phyloP scores from a whole-genome alignment of 2,888 invertebrate species.

The Ectobius pallidus region DNA sequence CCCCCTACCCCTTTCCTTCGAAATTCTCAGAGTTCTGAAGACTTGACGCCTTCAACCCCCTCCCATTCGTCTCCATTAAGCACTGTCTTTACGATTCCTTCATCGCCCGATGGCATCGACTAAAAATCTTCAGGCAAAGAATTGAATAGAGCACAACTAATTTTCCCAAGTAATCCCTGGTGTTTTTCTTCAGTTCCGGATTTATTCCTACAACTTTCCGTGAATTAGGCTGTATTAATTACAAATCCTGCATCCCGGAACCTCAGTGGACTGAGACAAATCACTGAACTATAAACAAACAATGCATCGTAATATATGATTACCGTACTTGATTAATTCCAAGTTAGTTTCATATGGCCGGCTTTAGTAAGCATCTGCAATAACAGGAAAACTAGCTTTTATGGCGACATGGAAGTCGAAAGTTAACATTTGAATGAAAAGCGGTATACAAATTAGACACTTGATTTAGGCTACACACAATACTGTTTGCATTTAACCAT shows the following conservation, averaged over 20 bases:
- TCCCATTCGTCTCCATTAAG: background rate
- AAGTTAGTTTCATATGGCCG: background rate
- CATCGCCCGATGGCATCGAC: background rate
- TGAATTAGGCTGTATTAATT: background rate
- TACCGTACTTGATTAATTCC: background rate
- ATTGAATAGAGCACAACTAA: background rate
- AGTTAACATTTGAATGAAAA: too few relatives aligned
- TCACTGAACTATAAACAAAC: too few relatives aligned
- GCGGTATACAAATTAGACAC: too few relatives aligned
- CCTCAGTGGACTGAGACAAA: too few relatives aligned
- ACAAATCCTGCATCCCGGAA: background rate
- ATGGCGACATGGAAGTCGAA: too few relatives aligned
- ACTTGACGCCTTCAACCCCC: background rate
- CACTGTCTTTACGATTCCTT: constrained; percentile 1
- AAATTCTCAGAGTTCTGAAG: constrained; percentile 6
- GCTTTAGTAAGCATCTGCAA: background rate
- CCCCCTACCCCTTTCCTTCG: background rate
- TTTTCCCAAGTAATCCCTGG: background rate
- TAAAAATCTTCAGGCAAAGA: background rate
- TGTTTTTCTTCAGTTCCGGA: background rate
- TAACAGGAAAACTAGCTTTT: too few relatives aligned
- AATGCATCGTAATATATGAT: background rate
- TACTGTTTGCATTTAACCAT: too few relatives aligned
- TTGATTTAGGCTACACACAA: too few relatives aligned
- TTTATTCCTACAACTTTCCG: background rate